phyloP scores from a whole-genome alignment of 2,113 vertebrate species.

The Hoplias malabaricus region DNA sequence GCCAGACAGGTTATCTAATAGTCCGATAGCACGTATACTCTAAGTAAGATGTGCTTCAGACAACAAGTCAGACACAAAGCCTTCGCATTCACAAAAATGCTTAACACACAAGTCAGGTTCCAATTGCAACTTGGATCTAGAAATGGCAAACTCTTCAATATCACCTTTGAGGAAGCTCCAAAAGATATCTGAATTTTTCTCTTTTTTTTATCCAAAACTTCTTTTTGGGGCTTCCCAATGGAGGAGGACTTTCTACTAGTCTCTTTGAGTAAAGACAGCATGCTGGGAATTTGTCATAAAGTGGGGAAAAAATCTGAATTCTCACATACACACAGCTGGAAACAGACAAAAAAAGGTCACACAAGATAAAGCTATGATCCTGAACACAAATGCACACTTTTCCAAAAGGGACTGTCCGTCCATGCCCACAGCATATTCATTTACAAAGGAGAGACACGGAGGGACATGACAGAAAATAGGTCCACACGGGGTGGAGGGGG shows the following conservation, averaged over 20 bases:
- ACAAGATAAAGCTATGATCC: not conserved
- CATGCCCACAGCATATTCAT: slow-evolving; percentile 18
- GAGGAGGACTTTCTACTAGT: not conserved
- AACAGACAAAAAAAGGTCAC: not conserved
- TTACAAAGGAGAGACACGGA: slow-evolving; percentile 42
- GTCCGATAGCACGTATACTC: not conserved
- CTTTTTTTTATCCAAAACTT: not conserved
- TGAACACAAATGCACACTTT: not conserved
- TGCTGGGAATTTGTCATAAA: not conserved
- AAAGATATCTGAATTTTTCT: not conserved
- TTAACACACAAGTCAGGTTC: slow-evolving; percentile 7
- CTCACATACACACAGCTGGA: slow-evolving; percentile 8
- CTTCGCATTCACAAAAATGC: not conserved
- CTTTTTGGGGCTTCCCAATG: slow-evolving; percentile 6
- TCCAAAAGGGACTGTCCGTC: not conserved
- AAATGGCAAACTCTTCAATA: not conserved
- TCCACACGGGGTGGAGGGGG: not conserved
- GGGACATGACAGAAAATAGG: slow-evolving; percentile 30
- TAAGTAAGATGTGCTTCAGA: not conserved
- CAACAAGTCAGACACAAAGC: not conserved
- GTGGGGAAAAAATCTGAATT: not conserved
- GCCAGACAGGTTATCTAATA: not conserved
- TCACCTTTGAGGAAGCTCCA: not conserved
- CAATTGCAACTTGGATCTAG: not conserved
- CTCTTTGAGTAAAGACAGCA: slow-evolving; percentile 1